Evolutionary conservation across 2,888 invertebrate species (phyloP), one percentile per base, ranked within the genome.

Genomic region (Listrodromus nycthemerus): DNA sequence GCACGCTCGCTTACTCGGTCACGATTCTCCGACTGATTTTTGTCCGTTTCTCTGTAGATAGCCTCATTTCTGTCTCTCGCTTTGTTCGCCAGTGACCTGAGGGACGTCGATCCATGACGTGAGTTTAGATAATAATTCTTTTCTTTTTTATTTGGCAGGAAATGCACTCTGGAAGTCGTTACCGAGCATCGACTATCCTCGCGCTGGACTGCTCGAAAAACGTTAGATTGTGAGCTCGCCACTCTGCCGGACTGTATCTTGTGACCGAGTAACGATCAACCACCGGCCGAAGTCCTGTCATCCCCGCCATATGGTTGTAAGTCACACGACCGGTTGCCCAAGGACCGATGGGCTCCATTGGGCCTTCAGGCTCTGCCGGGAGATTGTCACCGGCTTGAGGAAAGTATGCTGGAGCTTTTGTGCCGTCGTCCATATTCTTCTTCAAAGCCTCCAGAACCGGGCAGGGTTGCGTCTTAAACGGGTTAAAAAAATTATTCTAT

Each of bases 211-310:
- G 94, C 4, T 94, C 91, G 55, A 92, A 91, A 81, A 94, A 94
- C 37, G 83, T 91, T 70, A 85, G 78, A 87, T 92, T 92, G 69
- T 89, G 88, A 41, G 88, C 84, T 37, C 96, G 94, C 97, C 97
- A 97, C 93, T 97, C 97, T 8, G 95, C 95, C 0, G 96, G 95
- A 76, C 96, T 97, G 90, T 95, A 96, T 88, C 96, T 94, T 13
- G 97, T 96, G 65, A 97, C 94, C 0, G 97, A 96, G 90, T 97
- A 97, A 89, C 96, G 96, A 93, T 96, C 96, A 10, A 96, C 97
- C 0, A 95, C 94, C 0, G 97, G 97, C 85, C 97, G 94, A 0
- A 97, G 96, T 2, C 97, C 97, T 0, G 97, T 97, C 89, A 97
- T 94, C 0, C 94, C 95, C 0, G 95, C 95, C 78, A 96, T 93